phyloP scores from a whole-genome alignment of 2,797 vertebrate species.

The Fistularia tabacaria region DNA sequence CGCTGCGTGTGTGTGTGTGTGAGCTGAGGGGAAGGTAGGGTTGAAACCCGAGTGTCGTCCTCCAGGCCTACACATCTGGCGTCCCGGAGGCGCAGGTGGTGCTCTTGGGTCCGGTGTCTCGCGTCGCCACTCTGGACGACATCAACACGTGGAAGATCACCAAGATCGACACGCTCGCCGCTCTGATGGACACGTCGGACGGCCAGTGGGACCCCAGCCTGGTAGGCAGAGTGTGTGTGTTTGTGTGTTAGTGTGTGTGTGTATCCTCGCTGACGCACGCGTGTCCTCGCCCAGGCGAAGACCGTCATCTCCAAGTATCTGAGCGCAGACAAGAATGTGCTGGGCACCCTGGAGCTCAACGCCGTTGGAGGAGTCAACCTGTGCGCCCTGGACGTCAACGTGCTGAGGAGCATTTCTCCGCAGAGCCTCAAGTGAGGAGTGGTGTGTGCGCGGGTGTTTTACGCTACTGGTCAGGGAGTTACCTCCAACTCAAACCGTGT shows the following conservation, averaged over 20 bases:
- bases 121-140: slow-evolving; percentile 47
- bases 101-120: slow-evolving; percentile 60
- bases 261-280: background rate
- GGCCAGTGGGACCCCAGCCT: slow-evolving; percentile 57
- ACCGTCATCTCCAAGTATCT: slow-evolving; percentile 71
- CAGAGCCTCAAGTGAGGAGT: slow-evolving; percentile 62
- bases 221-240: slow-evolving; percentile 41
- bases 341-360: slow-evolving; percentile 62
- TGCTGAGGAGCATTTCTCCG: slow-evolving; percentile 50
- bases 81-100: slow-evolving; percentile 66
- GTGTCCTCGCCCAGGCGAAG: slow-evolving; percentile 44
- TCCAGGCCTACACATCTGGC: slow-evolving; percentile 56
- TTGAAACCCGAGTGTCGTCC: background rate
- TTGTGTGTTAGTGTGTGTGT: background rate
- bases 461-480: too few species aligned
- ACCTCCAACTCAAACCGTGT: too few species aligned
- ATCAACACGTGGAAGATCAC: slow-evolving; percentile 67
- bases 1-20: background rate
- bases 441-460: background rate
- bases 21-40: background rate
- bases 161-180: slow-evolving; percentile 62
- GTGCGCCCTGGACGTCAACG: slow-evolving; percentile 47
- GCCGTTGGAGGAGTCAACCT: slow-evolving; percentile 61
- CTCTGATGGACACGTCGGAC: slow-evolving; percentile 59
- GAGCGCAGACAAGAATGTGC: slow-evolving; percentile 42